These are phyloP conservation scores for Drosophila neocordata DNA, from an alignment of 1,140 invertebrate species.

Conservation along the genomic window DNA sequence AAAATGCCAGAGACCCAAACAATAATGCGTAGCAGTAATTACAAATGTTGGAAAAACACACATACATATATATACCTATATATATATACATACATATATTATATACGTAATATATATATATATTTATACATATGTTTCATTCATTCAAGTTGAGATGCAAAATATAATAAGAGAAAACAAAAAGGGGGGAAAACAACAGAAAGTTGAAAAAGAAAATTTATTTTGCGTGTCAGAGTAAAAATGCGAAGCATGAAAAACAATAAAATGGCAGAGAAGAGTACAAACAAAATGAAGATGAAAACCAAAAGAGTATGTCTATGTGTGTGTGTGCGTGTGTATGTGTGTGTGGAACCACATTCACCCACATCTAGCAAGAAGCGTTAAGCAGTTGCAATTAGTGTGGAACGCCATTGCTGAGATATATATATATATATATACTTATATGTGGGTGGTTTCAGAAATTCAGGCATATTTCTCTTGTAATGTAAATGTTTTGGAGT, in stretches of 20 bases:
- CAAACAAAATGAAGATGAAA: constrained; percentile 7
- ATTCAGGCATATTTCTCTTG: constrained; percentile 35
- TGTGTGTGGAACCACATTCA: constrained; percentile 8
- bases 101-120: constrained; percentile 13
- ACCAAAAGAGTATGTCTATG: background rate
- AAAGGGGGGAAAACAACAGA: too few species aligned
- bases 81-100: constrained; percentile 14
- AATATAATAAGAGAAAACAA: too few species aligned
- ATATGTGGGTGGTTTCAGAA: constrained; percentile 17
- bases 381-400: constrained; percentile 68
- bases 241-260: constrained; percentile 62
- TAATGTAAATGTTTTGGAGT: constrained; percentile 56
- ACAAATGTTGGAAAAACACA: constrained; percentile 39
- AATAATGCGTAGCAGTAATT: constrained; percentile 66
- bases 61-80: constrained; percentile 46
- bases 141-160: background rate
- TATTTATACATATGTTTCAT: background rate
- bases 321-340: background rate
- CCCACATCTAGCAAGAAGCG: background rate
- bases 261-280: constrained; percentile 34
- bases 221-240: constrained; percentile 62
- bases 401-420: constrained; percentile 26
- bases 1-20: background rate
- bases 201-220: constrained; percentile 61
- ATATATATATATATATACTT: too few species aligned